A percentile compares a stretch with the other conserved stretches of the same genome.
Conservation (phyloP, 2,797 vertebrate species). For the Sternarchorhynchus goeldii region DNA sequence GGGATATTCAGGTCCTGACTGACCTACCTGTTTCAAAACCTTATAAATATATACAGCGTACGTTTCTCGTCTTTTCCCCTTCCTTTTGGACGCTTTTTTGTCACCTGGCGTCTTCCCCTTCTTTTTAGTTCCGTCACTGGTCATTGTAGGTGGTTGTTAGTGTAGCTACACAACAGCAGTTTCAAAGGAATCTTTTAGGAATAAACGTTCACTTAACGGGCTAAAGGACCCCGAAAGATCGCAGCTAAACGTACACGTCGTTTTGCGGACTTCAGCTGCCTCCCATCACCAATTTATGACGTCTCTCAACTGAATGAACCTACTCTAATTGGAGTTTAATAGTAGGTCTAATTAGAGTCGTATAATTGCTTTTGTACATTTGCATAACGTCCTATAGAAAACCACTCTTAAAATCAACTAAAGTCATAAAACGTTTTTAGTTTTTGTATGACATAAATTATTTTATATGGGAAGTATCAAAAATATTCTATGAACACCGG, state of each 20-base stretch:
- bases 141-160: conserved; percentile 63
- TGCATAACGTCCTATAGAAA: too few relatives aligned
- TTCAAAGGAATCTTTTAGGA: not conserved
- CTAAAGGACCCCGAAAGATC: not conserved
- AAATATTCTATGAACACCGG: too few relatives aligned
- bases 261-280: conserved; percentile 21
- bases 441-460: too few relatives aligned
- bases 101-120: conserved; percentile 56
- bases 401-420: too few relatives aligned
- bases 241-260: not conserved
- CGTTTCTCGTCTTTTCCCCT: conserved; percentile 73
- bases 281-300: conserved; percentile 45
- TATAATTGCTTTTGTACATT: not conserved
- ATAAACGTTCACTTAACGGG: too few relatives aligned
- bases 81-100: conserved; percentile 70
- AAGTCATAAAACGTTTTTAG: too few relatives aligned
- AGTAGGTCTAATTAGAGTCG: not conserved
- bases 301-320: not conserved
- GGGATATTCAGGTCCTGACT: too few relatives aligned
- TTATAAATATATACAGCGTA: conserved; percentile 85
- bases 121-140: conserved; percentile 68
- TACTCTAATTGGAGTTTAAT: conserved; percentile 12
- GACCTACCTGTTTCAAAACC: conserved; percentile 81
- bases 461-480: too few relatives aligned
- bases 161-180: too few relatives aligned